Conservation (phyloP, 2,113 vertebrate genomes). For the Centrocercus urophasianus region DNA sequence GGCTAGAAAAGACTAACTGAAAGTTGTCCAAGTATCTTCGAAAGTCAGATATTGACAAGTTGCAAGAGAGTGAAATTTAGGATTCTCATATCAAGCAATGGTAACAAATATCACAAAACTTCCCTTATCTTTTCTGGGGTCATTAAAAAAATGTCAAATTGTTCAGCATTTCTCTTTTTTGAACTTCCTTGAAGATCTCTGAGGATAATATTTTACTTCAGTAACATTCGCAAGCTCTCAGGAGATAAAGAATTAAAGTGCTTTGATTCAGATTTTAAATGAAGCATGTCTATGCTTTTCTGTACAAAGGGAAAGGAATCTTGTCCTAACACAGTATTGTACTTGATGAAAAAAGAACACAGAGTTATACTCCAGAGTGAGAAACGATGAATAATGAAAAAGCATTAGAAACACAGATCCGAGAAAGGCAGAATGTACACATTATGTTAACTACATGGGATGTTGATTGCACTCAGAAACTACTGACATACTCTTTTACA, state of each 20-base stretch:
- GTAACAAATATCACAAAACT: neutral
- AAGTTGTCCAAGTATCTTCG: neutral
- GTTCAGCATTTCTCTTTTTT: neutral
- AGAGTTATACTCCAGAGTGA: neutral
- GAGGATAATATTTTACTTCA: neutral
- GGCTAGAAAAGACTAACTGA: too few relatives aligned
- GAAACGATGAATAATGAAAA: neutral
- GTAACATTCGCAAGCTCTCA: neutral
- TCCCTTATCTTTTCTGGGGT: neutral
- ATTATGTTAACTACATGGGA: neutral
- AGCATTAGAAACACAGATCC: neutral
- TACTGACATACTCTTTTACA: neutral
- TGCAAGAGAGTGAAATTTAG: neutral
- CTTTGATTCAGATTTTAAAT: conserved; percentile 32
- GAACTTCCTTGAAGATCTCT: neutral
- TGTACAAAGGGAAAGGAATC: neutral
- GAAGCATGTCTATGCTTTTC: neutral
- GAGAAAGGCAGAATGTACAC: neutral
- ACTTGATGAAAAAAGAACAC: neutral
- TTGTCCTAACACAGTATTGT: neutral
- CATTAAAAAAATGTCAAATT: neutral
- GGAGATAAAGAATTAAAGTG: neutral
- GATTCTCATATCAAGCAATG: neutral
- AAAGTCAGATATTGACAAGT: neutral
- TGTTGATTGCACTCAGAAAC: neutral